A percentile compares a stretch with the other conserved stretches of the same genome.
These are phyloP conservation scores for Myrmecobius fasciatus DNA, from an alignment of 2,113 vertebrate genomes.

Conservation along the genomic window DNA sequence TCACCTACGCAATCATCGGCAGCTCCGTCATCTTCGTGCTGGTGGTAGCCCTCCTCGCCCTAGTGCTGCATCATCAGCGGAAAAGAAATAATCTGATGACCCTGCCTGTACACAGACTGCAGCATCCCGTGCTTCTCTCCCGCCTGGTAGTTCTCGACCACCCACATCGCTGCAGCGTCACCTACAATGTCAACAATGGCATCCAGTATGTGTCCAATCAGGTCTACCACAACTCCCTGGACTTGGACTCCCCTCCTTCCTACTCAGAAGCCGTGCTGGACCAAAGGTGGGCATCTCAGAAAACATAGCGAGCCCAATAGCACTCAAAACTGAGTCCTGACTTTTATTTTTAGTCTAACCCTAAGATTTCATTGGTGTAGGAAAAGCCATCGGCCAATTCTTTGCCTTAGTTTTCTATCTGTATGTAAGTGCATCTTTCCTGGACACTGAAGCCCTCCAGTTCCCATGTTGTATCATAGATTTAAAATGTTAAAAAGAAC, in stretches of 20 bases:
- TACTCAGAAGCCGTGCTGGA: slow-evolving; percentile 96
- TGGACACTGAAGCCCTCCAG: neutral
- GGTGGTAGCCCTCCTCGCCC: slow-evolving; percentile 93
- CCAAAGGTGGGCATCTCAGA: slow-evolving; percentile 86
- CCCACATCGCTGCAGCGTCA: slow-evolving; percentile 87
- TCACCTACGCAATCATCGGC: slow-evolving; percentile 96
- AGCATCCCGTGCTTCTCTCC: slow-evolving; percentile 94
- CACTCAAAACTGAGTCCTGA: accelerated
- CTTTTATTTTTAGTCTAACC: neutral
- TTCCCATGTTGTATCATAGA: neutral
- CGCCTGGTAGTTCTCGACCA: slow-evolving; percentile 95
- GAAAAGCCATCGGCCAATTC: neutral
- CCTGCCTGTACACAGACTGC: slow-evolving; percentile 90
- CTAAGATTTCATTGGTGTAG: neutral
- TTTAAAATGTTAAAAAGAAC: neutral
- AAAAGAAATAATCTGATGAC: slow-evolving; percentile 95
- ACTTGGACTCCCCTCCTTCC: slow-evolving; percentile 93
- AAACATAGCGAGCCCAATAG: accelerated
- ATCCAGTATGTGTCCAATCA: slow-evolving; percentile 92
- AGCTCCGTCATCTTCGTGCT: slow-evolving; percentile 96
- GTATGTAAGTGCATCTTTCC: neutral
- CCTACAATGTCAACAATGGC: slow-evolving; percentile 90
- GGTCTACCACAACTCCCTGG: slow-evolving; percentile 84
- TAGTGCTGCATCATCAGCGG: slow-evolving; percentile 96
- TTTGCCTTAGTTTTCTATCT: neutral